Evolutionary conservation across 1,140 invertebrate genomes (phyloP), one percentile per base, ranked within the genome.

Genomic region (Drosophila rhopaloa): DNA sequence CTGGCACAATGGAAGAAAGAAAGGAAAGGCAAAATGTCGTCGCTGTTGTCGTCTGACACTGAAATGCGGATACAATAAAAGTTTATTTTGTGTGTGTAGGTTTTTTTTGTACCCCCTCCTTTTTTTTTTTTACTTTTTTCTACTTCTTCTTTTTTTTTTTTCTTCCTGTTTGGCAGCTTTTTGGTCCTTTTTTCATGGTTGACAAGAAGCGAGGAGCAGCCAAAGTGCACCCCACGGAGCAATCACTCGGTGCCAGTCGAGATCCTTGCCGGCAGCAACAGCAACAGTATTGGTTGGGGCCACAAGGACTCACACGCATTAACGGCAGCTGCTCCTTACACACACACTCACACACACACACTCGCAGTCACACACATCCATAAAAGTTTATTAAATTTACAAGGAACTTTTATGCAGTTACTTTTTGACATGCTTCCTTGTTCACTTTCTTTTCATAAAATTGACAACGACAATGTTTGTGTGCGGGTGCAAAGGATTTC

Each of bases 321-420:
- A 89, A 89, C 72, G 84, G 68, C 80, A 88, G 84, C 84, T 88
- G 83, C 67, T 86, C 53, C 60, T 53, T 5, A 38, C 32, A 35
- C 48, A 16, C 38, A 14, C 19, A n/a, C 50, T 13, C 38, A 1
- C 29, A 11, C 19, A 11, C 19, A 66, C 75, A 72, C 78, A 76
- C 29, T 6, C 11, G 24, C 19, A 1, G 41, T 27, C 63, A 61
- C 61, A 40, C 62, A 79, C 53, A 66, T 83, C 80, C 73, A 88
- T 89, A 89, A 89, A 89, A 89, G 84, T 89, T 89, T 89, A 89
- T 89, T 89, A 89, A 89, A 89, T 89, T 89, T 89, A 84, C 85
- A 89, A 89, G 84, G 68, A 89, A 81, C 84, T 89, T 89, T 89
- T 81, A 89, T 89, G 84, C 84, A 89, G 84, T 89, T 89, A 89